Conservation (phyloP, 2,888 invertebrate species). For the Uropetala carovei region DNA sequence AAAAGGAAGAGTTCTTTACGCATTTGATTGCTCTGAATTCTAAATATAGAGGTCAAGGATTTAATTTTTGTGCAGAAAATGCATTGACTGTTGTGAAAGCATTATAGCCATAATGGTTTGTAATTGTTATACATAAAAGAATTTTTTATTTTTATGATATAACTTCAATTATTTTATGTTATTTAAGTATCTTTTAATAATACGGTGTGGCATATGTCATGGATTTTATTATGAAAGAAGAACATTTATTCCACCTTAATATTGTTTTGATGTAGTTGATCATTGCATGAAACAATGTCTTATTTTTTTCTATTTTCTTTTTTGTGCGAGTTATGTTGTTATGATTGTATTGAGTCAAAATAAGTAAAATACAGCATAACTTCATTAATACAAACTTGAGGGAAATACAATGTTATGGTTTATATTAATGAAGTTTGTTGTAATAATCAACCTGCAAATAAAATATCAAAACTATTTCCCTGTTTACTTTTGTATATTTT, state of each 20-base stretch:
- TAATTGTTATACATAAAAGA: background rate
- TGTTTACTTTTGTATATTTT: background rate
- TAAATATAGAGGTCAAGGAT: constrained; percentile 44
- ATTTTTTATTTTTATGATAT: background rate
- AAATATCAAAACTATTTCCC: background rate
- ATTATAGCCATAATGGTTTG: constrained; percentile 1
- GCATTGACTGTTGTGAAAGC: constrained; percentile 59
- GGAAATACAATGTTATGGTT: background rate
- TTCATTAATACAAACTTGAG: background rate
- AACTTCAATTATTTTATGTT: background rate
- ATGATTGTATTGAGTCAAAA: background rate
- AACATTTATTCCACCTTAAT: no score
- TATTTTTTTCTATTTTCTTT: background rate
- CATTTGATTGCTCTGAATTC: constrained; percentile 66
- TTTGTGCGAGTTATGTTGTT: background rate
- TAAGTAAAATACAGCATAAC: background rate
- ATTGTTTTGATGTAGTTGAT: no score
- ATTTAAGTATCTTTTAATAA: background rate
- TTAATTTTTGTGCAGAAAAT: constrained; percentile 59
- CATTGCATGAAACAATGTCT: background rate
- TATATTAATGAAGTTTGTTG: background rate
- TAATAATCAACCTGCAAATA: no score
- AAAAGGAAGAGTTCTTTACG: constrained; percentile 68
- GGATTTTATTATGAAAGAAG: no score
- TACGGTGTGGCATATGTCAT: background rate